Conservation (phyloP, 2,113 vertebrate species). For the Smithornis capensis region DNA sequence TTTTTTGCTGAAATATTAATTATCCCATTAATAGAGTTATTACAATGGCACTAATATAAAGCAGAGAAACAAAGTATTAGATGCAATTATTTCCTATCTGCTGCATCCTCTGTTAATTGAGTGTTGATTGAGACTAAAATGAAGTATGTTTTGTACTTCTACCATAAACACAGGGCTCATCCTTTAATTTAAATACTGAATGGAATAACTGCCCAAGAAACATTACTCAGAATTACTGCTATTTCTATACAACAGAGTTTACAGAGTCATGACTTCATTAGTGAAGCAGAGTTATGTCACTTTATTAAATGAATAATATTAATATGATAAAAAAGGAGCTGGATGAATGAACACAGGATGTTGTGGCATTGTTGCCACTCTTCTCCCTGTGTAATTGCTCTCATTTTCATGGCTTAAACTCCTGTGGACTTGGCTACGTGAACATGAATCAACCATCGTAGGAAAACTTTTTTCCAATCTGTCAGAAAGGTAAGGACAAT, state of each 20-base stretch:
- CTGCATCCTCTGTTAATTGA: conserved; percentile 1
- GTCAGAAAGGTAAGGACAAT: not conserved
- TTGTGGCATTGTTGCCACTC: not conserved
- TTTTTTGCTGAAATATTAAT: not conserved
- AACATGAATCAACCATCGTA: not conserved
- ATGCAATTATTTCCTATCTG: not conserved
- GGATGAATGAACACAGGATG: not conserved
- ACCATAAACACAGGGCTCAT: not conserved
- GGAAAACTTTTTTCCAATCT: not conserved
- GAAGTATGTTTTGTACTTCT: conserved; percentile 7
- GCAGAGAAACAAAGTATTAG: not conserved
- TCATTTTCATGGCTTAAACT: not conserved
- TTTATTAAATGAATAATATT: not conserved
- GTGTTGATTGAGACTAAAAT: not conserved
- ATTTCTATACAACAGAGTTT: not conserved
- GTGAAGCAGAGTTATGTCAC: not conserved
- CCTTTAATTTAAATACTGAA: conserved; percentile 32
- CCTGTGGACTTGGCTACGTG: not conserved
- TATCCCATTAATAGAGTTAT: not conserved
- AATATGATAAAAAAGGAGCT: not conserved
- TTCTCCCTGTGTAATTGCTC: not conserved
- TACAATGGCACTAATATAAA: not conserved
- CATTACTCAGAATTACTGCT: not conserved
- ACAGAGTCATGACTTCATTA: not conserved
- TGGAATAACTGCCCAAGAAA: not conserved